A percentile compares a stretch with the other conserved stretches of the same genome.
These are phyloP conservation scores for Loxodonta africana DNA, from an alignment of 2,113 vertebrate genomes.

Conservation along the genomic window DNA sequence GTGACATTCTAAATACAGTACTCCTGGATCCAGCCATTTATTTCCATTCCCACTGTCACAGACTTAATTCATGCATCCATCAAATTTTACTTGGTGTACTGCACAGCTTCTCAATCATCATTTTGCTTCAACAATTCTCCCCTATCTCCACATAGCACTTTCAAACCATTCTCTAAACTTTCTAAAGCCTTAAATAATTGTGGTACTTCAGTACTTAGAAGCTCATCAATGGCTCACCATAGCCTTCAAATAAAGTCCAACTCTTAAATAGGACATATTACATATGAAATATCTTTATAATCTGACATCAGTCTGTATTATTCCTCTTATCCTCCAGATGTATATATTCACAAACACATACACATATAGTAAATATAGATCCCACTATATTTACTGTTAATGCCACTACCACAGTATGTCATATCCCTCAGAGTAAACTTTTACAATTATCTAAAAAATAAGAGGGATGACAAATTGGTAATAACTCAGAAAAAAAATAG, in stretches of 20 bases:
- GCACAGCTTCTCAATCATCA: not conserved
- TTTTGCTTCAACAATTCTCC: not conserved
- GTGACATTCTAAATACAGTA: not conserved
- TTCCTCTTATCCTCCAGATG: not conserved
- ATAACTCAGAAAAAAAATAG: too few relatives aligned
- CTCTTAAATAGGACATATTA: not conserved
- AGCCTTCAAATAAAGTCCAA: not conserved
- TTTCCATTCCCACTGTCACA: not conserved
- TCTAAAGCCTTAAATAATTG: not conserved
- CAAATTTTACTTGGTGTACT: not conserved
- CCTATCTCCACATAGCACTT: not conserved
- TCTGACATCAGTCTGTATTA: not conserved
- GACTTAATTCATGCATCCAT: not conserved
- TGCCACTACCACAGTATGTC: too few relatives aligned
- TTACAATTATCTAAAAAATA: too few relatives aligned
- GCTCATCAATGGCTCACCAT: not conserved
- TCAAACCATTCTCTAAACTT: not conserved
- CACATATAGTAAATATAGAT: not conserved
- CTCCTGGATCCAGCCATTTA: not conserved
- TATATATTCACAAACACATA: not conserved
- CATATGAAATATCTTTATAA: not conserved
- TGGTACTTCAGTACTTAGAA: slow-evolving; percentile 18
- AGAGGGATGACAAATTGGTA: too few relatives aligned
- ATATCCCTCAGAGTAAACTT: too few relatives aligned
- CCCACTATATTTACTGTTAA: too few relatives aligned